Base-by-base conservation (phyloP, 2,113 vertebrate genomes). In the Mungos mungo region DNA sequence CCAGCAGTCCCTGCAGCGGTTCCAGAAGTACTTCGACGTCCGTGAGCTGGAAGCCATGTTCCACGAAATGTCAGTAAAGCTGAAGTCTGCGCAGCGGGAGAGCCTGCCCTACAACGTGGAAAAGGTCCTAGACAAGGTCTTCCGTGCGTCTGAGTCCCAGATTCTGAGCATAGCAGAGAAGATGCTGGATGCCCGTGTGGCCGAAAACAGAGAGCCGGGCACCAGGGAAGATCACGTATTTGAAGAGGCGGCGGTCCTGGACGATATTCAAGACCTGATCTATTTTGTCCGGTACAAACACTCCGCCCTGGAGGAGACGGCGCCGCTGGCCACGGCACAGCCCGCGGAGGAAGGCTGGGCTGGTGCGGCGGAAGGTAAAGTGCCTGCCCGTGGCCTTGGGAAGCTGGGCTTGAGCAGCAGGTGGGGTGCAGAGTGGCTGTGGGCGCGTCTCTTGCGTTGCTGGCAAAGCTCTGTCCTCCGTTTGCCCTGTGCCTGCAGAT, bases 221-320 rank as follows among this genome's bases (percentile, higher is more conserved):
- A 83, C 98, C 10, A 96, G 88, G 82, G 99, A 99, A n/a, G 96
- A 88, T 1, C 97, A 97, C 57, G 65, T 98, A 72, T 97, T 99
- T 65, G 99, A 99, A 81, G 99, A 99, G 97, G 98, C 99, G 0
- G 98, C 98, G 1, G 97, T 99, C 79, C 97, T 99, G 57, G 99
- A 99, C 88, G 99, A 99, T 38, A 98, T 99, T 97, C 99, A 99
- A 98, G 99, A 99, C 97, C 98, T 99, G 38, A 98, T 99, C 41
- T 99, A 99, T 98, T 99, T 98, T 41, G 98, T 99, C 41, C 98
- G 99, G 92, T 99, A 99, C 96, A 99, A 98, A 96, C 99, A 99
- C 65, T 99, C 99, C 0, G 94, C 98, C 18, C 98, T 81, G 72
- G 99, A 98, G 83, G 99, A 99, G 82, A 99, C 98, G 14, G 92